Conservation (phyloP, 2,888 invertebrate genomes). For the Chalcis sispes region DNA sequence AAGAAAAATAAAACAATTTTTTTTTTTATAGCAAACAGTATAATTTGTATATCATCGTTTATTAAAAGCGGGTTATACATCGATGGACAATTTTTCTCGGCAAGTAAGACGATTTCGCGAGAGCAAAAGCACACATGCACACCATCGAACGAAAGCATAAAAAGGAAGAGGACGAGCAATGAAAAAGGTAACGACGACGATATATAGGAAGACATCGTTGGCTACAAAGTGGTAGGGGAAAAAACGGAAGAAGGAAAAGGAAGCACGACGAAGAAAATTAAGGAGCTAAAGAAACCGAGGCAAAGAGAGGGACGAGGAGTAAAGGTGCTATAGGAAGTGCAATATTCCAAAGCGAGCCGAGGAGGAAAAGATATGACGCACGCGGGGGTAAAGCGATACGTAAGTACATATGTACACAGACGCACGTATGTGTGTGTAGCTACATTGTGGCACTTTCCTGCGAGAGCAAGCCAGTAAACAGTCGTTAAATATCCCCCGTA, state of each 20-base stretch:
- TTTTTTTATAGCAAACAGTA: no score
- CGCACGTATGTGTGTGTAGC: no score
- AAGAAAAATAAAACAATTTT: no score
- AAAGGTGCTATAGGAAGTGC: conserved; percentile 21
- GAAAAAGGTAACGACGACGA: not conserved
- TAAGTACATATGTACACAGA: no score
- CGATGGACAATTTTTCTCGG: no score
- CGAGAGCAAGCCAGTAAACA: conserved; percentile 51
- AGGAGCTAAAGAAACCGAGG: not conserved
- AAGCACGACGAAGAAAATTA: not conserved
- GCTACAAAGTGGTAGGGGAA: no score
- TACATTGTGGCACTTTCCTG: conserved; percentile 29
- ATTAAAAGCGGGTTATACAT: no score
- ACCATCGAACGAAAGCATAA: not conserved
- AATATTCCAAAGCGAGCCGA: conserved; percentile 27
- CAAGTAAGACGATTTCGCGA: no score
- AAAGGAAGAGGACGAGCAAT: not conserved
- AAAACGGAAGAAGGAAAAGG: conserved; percentile 5
- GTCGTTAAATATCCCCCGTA: conserved; percentile 50
- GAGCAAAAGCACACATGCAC: no score
- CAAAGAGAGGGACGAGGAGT: not conserved
- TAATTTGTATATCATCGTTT: no score
- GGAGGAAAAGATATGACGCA: conserved; percentile 4
- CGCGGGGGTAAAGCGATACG: no score
- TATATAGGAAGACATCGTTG: no score